These are phyloP conservation scores for Isotomurus palustris DNA, from an alignment of 2,888 invertebrate species.

Conservation along the genomic window DNA sequence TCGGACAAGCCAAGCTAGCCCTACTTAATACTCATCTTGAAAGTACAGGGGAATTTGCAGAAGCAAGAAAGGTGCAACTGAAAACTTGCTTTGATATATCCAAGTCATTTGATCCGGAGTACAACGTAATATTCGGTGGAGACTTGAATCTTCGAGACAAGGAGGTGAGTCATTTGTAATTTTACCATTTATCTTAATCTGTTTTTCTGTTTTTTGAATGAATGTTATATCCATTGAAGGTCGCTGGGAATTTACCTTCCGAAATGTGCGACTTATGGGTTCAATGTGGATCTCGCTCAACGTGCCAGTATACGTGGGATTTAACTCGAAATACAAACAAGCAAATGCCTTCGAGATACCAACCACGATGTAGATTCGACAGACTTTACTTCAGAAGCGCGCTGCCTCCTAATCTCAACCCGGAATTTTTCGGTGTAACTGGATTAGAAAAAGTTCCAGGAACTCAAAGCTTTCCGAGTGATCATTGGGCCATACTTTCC, in stretches of 20 bases:
- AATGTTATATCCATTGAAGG: slow-evolving; percentile 47
- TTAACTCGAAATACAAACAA: slow-evolving; percentile 56
- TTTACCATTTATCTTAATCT: neutral
- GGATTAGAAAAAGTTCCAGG: slow-evolving; percentile 54
- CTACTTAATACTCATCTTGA: slow-evolving; percentile 60
- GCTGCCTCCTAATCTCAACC: slow-evolving; percentile 47
- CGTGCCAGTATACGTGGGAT: slow-evolving; percentile 59
- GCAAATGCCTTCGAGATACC: slow-evolving; percentile 48
- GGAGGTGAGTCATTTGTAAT: slow-evolving; percentile 53
- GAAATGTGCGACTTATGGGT: slow-evolving; percentile 56
- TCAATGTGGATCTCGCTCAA: slow-evolving; percentile 54
- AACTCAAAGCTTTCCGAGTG: slow-evolving; percentile 56
- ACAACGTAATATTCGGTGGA: slow-evolving; percentile 57
- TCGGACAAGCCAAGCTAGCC: slow-evolving; percentile 49
- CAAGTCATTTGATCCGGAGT: slow-evolving; percentile 41
- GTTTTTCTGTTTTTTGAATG: slow-evolving; percentile 10
- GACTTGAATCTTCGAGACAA: slow-evolving; percentile 59
- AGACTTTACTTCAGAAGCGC: slow-evolving; percentile 52
- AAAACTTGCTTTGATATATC: slow-evolving; percentile 48
- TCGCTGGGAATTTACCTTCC: slow-evolving; percentile 51
- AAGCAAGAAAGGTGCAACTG: slow-evolving; percentile 53
- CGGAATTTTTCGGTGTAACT: slow-evolving; percentile 54
- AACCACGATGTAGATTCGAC: slow-evolving; percentile 56
- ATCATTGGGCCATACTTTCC: slow-evolving; percentile 56
- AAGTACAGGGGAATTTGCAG: slow-evolving; percentile 54